Base-by-base conservation (phyloP, 2,113 vertebrate species). In the Corydoras maculifer region DNA sequence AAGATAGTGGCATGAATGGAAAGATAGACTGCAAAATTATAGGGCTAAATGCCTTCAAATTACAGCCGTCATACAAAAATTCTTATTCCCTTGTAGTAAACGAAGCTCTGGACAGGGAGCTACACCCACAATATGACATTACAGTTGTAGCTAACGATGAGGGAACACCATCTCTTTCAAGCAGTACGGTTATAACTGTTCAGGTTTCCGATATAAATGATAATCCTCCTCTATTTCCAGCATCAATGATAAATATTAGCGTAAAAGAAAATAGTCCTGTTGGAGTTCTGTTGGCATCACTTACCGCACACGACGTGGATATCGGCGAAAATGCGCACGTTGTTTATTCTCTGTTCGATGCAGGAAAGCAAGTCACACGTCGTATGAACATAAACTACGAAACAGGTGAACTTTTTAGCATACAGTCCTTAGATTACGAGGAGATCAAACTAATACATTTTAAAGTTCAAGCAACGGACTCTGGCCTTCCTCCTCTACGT, bases 141-240 rank as follows among this genome's bases (percentile, higher is more conserved):
- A 84, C 85, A 1, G 81, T 93, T 13, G 66, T 31, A 4, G 87
- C 86, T 3, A 80, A 70, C 29, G 89, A 89, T 62, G 84, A 86
- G 59, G 89, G 88, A 0, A 70, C 8, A 2, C 86, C 88, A 0
- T 76, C 90, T 9, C 85, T 85, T 11, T 82, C 85, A 50, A 85
- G 72, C 0, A 85, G 78, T 63, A 82, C 64, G 25, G 50, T 57
- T 3, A 13, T 89, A 43, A 6, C 72, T 9, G 81, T 92, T 61
- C 81, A 84, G 9, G 75, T 93, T 69, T 87, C 87, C 55, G 92
- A 92, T 0, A 87, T 91, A 68, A 93, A 94, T 10, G 91, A 93
- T 71, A 93, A 92, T 30, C 69, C 87, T 0, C 91, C 91, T 3
- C 77, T 74, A 15, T 94, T 93, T 66, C n/a, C 73, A 55, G 81